phyloP scores from a whole-genome alignment of 2,797 vertebrate genomes.

The Salarias fasciatus region DNA sequence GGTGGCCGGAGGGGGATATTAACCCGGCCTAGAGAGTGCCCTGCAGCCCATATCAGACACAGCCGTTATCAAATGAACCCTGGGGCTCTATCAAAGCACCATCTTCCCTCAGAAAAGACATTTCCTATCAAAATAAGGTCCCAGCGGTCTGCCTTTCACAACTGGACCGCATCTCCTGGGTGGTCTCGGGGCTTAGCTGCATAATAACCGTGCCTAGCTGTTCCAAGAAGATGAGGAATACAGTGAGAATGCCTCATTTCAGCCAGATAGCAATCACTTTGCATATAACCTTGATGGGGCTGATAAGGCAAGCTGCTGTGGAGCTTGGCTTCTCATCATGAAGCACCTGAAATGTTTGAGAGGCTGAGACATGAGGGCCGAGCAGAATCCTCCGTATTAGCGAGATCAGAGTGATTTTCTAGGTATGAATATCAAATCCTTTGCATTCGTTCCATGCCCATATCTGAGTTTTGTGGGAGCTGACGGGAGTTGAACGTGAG shows the following conservation, averaged over 20 bases:
- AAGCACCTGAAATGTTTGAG: slow-evolving; percentile 25
- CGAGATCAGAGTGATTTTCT: slow-evolving; percentile 42
- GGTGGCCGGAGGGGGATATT: slow-evolving; percentile 20
- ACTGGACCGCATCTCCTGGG: slow-evolving; percentile 74
- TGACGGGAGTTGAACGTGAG: slow-evolving; percentile 18
- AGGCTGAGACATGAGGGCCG: slow-evolving; percentile 6
- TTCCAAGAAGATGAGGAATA: slow-evolving; percentile 79
- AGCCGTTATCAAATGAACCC: slow-evolving; percentile 59
- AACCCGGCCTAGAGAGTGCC: slow-evolving; percentile 3
- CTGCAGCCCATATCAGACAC: slow-evolving; percentile 16
- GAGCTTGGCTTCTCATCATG: slow-evolving; percentile 32
- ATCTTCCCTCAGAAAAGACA: slow-evolving; percentile 59
- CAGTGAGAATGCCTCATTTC: slow-evolving; percentile 75
- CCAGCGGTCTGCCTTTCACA: slow-evolving; percentile 55
- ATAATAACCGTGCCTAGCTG: slow-evolving; percentile 63
- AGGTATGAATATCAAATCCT: slow-evolving; percentile 21
- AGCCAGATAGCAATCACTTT: slow-evolving; percentile 55
- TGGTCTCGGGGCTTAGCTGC: slow-evolving; percentile 75
- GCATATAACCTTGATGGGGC: slow-evolving; percentile 62
- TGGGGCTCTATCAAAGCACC: slow-evolving; percentile 63
- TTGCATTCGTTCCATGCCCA: slow-evolving; percentile 26
- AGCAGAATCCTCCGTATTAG: slow-evolving; percentile 8
- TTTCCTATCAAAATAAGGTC: slow-evolving; percentile 74
- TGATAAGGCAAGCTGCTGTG: slow-evolving; percentile 59
- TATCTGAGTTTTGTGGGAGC: slow-evolving; percentile 32